Conservation (phyloP, 2,797 vertebrate species). For the Acanthis flammea region DNA sequence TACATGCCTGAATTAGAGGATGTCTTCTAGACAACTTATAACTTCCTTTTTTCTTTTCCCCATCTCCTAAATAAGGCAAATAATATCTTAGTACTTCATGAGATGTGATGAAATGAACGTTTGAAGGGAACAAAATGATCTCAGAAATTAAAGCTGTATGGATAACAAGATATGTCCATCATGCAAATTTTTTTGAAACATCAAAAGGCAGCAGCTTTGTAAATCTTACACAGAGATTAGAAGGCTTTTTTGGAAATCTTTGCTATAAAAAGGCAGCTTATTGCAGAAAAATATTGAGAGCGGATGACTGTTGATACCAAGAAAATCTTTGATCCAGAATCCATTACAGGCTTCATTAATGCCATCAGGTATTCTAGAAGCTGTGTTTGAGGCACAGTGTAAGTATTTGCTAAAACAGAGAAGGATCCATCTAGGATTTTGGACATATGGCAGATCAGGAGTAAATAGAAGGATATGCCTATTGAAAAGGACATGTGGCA, state of each 20-base stretch:
- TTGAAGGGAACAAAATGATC: background rate
- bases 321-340: conserved; percentile 7
- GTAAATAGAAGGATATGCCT: background rate
- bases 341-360: background rate
- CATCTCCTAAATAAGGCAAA: background rate
- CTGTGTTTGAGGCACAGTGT: background rate
- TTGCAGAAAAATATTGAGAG: background rate
- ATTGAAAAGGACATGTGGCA: background rate
- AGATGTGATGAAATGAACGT: background rate
- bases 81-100: background rate
- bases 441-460: background rate
- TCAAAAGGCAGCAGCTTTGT: background rate
- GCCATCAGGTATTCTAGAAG: background rate
- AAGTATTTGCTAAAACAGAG: background rate
- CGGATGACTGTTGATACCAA: background rate
- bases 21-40: background rate
- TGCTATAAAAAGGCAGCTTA: background rate
- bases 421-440: background rate
- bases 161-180: background rate
- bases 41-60: background rate
- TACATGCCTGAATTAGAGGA: background rate
- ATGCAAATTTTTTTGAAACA: background rate
- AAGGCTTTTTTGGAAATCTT: background rate
- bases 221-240: background rate
- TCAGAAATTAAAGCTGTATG: background rate